Evolutionary conservation across 1,140 invertebrate genomes (phyloP).

Genomic region (Solen grandis): DNA sequence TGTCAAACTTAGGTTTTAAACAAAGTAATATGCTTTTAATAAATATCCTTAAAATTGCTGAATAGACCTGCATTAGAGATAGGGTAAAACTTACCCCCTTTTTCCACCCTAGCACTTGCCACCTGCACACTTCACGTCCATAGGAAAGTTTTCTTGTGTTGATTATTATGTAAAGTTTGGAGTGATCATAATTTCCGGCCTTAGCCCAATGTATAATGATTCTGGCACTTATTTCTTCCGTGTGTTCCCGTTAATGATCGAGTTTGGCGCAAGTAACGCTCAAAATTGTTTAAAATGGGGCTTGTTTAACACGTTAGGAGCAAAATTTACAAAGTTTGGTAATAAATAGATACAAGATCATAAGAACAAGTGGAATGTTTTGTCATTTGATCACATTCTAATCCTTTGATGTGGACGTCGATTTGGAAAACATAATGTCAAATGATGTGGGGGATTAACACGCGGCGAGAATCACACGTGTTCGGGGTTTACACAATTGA

Average conservation of each 20-base stretch:
- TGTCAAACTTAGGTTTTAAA: too few relatives aligned
- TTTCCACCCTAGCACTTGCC: too few relatives aligned
- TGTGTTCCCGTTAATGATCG: constrained; percentile 54
- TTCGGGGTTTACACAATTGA: too few relatives aligned
- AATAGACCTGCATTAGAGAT: too few relatives aligned
- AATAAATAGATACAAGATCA: constrained; percentile 58
- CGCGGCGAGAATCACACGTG: constrained; percentile 40
- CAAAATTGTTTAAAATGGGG: constrained; percentile 38
- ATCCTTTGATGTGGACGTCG: constrained; percentile 50
- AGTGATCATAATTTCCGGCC: constrained; percentile 14
- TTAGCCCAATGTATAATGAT: constrained; percentile 3
- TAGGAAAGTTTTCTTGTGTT: constrained; percentile 49
- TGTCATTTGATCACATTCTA: constrained; percentile 41
- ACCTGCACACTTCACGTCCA: constrained; percentile 22
- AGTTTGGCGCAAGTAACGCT: constrained; percentile 31
- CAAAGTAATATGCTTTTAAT: too few relatives aligned
- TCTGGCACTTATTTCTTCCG: constrained; percentile 10
- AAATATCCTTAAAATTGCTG: too few relatives aligned
- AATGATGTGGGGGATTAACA: constrained; percentile 42
- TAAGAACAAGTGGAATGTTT: constrained; percentile 49
- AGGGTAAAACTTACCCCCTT: too few relatives aligned
- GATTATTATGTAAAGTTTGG: constrained; percentile 22
- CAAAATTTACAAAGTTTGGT: constrained; percentile 55
- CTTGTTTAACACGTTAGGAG: constrained; percentile 56
- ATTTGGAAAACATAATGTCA: constrained; percentile 55